phyloP scores from a whole-genome alignment of 2,797 vertebrate species.

The Tokudaia tokunoshimensis region DNA sequence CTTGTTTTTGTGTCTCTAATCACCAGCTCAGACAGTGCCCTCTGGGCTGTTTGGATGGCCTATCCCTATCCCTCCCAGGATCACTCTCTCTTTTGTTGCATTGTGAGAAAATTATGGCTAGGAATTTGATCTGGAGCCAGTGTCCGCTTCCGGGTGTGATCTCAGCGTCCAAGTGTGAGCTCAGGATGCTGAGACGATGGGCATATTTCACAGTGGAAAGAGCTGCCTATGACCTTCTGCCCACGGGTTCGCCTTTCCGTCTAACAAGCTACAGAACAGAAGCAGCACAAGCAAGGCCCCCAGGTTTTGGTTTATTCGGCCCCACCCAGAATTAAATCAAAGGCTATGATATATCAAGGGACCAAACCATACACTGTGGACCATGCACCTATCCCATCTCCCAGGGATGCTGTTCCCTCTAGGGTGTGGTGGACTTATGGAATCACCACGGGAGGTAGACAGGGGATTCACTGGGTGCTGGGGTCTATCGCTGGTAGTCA shows the following conservation, averaged over 20 bases:
- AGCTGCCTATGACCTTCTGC: constrained; percentile 38
- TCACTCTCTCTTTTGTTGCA: constrained; percentile 82
- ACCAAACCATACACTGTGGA: constrained; percentile 71
- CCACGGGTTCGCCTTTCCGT: constrained; percentile 31
- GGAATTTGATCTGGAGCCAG: constrained; percentile 80
- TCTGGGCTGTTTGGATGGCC: constrained; percentile 79
- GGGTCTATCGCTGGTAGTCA: not conserved
- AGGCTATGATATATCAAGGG: constrained; percentile 70
- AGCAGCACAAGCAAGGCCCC: constrained; percentile 74
- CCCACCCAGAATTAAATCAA: constrained; percentile 70
- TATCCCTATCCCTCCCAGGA: constrained; percentile 80
- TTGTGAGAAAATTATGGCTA: constrained; percentile 80
- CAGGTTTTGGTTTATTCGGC: constrained; percentile 79
- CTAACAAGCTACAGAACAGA: constrained; percentile 68
- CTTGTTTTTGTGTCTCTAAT: constrained; percentile 84
- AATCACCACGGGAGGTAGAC: not conserved
- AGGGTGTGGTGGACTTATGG: constrained; percentile 32
- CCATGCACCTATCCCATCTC: constrained; percentile 10
- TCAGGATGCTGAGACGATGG: constrained; percentile 20
- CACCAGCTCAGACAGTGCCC: constrained; percentile 84
- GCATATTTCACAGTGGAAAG: constrained; percentile 30
- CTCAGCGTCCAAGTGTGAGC: constrained; percentile 73
- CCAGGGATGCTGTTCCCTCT: constrained; percentile 59
- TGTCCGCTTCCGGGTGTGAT: constrained; percentile 64
- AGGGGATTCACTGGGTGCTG: constrained; percentile 44